Base-by-base conservation (phyloP, 2,797 vertebrate genomes). In the Mallotus villosus region DNA sequence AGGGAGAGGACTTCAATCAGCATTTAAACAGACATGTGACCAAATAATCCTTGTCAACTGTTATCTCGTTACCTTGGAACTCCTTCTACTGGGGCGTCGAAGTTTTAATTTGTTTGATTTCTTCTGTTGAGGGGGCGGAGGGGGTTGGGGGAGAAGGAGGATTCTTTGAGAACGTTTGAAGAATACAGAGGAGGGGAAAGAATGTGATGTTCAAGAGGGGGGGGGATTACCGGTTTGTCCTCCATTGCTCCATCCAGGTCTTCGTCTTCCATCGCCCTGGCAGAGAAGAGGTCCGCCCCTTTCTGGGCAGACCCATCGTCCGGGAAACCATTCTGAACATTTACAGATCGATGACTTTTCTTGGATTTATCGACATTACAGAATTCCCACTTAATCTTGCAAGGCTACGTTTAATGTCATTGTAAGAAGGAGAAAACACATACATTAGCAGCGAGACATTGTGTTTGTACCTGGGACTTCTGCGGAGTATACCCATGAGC, bases 191-290 rank as follows among this genome's bases (percentile, higher is more conserved):
- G 9, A 41, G 11, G 11, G 9, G 9, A 41, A 41, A 41, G 11
- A 41, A 41, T 12, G 0, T 41, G 37, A 11, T 41, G 37, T 37
- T 34, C 32, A 34, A 63, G 5, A 55, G 6, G 5, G 21, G 63
- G n/a, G 37, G 2, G 11, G 14, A 67, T 22, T 78, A 92, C 90
- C 29, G 1, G 32, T 77, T 79, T 88, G 37, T 41, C 37, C 9
- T 41, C 80, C 4, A 22, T 29, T 19, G 51, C 17, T 57, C 16
- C 72, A 5, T 41, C 67, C 0, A 3, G 16, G 9, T 78, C 71
- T 5, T 74, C 75, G 1, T 82, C 69, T 27, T 55, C 80, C 2
- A 72, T 25, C 1, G 67, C n/a, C 12, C 67, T 68, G 8, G 25
- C 24, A 21, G 69, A 78, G 27, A 19, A n/a, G 0, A n/a, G 27